Evolutionary conservation across 2,113 vertebrate species (phyloP), one percentile per base, ranked within the genome.

Genomic region (Calidris pygmaea): DNA sequence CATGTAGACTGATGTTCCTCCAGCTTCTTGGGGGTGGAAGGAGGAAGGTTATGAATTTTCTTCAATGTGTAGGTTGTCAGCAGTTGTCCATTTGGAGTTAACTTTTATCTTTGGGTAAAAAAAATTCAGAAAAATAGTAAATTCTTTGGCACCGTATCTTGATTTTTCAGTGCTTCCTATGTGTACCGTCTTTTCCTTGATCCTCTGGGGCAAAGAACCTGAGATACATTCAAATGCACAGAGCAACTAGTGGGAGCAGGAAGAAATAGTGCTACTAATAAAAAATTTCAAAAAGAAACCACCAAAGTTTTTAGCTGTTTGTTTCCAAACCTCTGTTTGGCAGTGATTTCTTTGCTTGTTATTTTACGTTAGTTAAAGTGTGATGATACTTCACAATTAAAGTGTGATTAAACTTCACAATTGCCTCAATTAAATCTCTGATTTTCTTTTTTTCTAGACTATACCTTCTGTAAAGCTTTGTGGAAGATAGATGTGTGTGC

Each of bases 401-500:
- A 56, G 18, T 15, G 6, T 13, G 34, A 52, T 60, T 65, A 41
- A 65, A 65, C 62, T 65, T 65, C 62, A 30, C 39, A 65, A 21
- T 45, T 66, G 48, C 68, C 43, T 67, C 30, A 47, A 5, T 89
- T 94, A 93, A 90, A 83, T 50, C 37, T 94, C 41, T 87, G 52
- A n/a, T 93, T 97, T 95, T 91, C 85, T 97, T 96, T 18, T 93
- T 73, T 98, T 97, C 89, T 94, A 98, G 98, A 67, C 55, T 82
- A 2, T 81, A 82, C 93, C 96, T 95, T 95, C 92, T 59, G 67
- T 97, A 91, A 96, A 93, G 77, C 92, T 94, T 94, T 90, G 89
- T 91, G 95, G 96, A 94, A 96, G 94, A 88, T 27, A 80, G 45
- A 95, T 94, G 95, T 52, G 94, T 91, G 93, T 81, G 98, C 97